Conservation (phyloP, 2,113 vertebrate species). For the Lepidothrix coronata region DNA sequence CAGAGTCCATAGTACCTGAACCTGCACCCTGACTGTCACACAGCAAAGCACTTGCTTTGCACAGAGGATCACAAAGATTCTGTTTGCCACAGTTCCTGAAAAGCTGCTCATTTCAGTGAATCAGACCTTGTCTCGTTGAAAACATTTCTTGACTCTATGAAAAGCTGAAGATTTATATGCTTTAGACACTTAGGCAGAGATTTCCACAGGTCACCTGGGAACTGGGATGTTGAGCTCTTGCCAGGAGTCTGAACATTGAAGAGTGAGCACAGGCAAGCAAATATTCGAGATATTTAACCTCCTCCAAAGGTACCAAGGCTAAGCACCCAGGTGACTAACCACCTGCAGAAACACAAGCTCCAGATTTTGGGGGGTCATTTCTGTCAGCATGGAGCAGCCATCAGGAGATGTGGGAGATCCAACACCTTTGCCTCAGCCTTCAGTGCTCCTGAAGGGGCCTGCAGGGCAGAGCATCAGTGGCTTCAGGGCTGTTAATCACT, state of each 20-base stretch:
- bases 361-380: background rate
- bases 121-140: background rate
- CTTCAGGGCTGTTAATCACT: background rate
- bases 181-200: background rate
- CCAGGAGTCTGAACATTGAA: background rate
- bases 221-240: background rate
- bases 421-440: background rate
- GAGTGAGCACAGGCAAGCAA: background rate
- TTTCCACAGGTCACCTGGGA: conserved; percentile 6
- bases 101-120: background rate
- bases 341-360: background rate
- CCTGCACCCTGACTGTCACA: background rate
- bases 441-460: background rate
- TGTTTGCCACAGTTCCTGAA: background rate
- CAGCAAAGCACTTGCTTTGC: background rate
- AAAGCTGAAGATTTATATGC: background rate
- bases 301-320: background rate
- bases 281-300: background rate
- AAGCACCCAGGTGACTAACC: background rate
- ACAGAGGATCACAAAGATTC: background rate
- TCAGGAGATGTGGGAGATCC: background rate
- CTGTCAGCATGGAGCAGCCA: background rate
- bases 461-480: background rate
- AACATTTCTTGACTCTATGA: background rate
- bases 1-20: background rate